Base-by-base conservation (phyloP, 1,140 invertebrate genomes). In the Triops longicaudatus region DNA sequence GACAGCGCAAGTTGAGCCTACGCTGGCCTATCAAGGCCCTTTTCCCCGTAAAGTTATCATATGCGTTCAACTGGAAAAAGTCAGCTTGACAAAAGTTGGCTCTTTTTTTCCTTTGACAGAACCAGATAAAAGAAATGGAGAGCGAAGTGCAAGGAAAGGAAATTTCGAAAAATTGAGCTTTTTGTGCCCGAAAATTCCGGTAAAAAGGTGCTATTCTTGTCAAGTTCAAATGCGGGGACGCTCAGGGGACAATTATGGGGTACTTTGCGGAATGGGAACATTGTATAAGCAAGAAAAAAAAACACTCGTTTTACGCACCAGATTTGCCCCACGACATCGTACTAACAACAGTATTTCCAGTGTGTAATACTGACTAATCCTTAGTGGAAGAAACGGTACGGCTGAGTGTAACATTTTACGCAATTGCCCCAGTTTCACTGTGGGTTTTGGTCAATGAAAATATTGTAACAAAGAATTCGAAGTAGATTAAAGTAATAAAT, bases 381-480 rank as follows among this genome's bases (percentile, higher is more conserved):
- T 37, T 37, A 3, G 2, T 37, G 2, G 2, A 4, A 37, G 7
- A 37, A 37, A 37, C 2, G 7, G 31, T 37, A 37, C 2, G 7
- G 31, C 31, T 28, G 28, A 22, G 37, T 74, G 73, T 74, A 74
- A 74, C 37, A n/a, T n/a, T n/a, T n/a, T n/a, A n/a, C n/a, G n/a
- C n/a, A n/a, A n/a, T n/a, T n/a, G n/a, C n/a, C n/a, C n/a, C n/a
- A n/a, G n/a, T n/a, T n/a, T n/a, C n/a, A n/a, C n/a, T n/a, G n/a
- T n/a, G n/a, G n/a, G n/a, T n/a, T n/a, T n/a, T n/a, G n/a, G n/a
- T n/a, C n/a, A n/a, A n/a, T n/a, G n/a, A n/a, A n/a, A n/a, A n/a
- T n/a, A n/a, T n/a, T n/a, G n/a, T n/a, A n/a, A n/a, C n/a, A n/a
- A n/a, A n/a, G n/a, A n/a, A n/a, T n/a, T n/a, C n/a, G n/a, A n/a